These are phyloP conservation scores for Anas flavirostris DNA, from an alignment of 2,797 vertebrate genomes.

Conservation along the genomic window DNA sequence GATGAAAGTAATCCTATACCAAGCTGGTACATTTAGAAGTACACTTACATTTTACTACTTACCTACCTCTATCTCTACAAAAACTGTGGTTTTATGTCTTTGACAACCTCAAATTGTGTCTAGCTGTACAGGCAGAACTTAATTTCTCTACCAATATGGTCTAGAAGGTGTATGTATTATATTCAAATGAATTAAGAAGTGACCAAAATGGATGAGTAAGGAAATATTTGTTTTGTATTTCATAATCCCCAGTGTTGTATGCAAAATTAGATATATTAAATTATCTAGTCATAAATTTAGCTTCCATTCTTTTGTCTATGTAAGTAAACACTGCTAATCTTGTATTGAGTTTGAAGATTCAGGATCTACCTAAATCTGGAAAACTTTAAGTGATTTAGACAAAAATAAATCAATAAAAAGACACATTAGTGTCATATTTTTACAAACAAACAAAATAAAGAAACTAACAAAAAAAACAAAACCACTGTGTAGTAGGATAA, in stretches of 20 bases:
- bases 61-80: neutral
- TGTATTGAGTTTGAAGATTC: neutral
- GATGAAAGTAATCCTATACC: neutral
- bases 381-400: neutral
- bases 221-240: neutral
- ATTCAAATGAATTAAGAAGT: neutral
- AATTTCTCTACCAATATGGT: neutral
- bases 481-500: neutral
- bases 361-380: neutral
- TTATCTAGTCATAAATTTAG: neutral
- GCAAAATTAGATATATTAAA: slow-evolving; percentile 8
- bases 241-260: neutral
- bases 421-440: neutral
- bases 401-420: neutral
- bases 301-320: neutral
- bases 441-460: neutral
- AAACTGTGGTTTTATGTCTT: neutral
- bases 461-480: neutral
- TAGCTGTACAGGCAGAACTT: slow-evolving; percentile 2
- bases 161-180: neutral
- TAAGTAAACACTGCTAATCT: neutral
- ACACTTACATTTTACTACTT: neutral
- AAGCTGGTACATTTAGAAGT: neutral
- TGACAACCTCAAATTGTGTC: neutral
- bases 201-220: neutral